phyloP scores from a whole-genome alignment of 2,888 invertebrate species.

The Aspidiotus rigidus region DNA sequence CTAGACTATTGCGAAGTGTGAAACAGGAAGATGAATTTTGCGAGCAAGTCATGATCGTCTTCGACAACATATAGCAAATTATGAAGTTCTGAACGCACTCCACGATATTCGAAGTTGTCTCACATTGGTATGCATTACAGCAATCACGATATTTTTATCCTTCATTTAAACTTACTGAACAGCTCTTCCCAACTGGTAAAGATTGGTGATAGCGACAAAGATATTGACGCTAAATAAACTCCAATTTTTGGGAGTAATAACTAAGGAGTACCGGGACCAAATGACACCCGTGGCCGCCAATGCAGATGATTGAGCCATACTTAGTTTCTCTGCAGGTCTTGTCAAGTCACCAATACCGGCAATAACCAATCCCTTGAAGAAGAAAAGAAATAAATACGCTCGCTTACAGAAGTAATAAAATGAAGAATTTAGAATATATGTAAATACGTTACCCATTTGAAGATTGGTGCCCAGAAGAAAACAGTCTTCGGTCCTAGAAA shows the following conservation, averaged over 20 bases:
- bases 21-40: too few species aligned
- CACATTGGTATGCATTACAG: too few species aligned
- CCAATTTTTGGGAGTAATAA: conserved; percentile 94
- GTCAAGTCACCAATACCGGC: conserved; percentile 82
- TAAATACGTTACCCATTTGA: conserved; percentile 85
- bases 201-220: conserved; percentile 82
- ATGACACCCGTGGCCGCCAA: conserved; percentile 81
- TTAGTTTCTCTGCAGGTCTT: conserved; percentile 81
- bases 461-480: conserved; percentile 95
- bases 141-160: background rate
- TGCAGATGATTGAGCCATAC: conserved; percentile 69
- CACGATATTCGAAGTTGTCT: background rate
- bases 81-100: background rate
- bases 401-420: background rate
- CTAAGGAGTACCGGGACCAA: conserved; percentile 92
- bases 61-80: background rate
- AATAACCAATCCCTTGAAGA: conserved; percentile 63
- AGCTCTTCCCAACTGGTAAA: conserved; percentile 70
- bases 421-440: background rate
- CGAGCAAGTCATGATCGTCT: too few species aligned
- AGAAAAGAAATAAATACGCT: conserved; percentile 34
- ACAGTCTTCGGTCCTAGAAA: conserved; percentile 90
- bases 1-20: too few species aligned
- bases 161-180: background rate
- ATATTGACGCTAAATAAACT: conserved; percentile 90